These are phyloP conservation scores for Lichenostomus cassidix DNA, from an alignment of 2,113 vertebrate genomes.

Conservation along the genomic window DNA sequence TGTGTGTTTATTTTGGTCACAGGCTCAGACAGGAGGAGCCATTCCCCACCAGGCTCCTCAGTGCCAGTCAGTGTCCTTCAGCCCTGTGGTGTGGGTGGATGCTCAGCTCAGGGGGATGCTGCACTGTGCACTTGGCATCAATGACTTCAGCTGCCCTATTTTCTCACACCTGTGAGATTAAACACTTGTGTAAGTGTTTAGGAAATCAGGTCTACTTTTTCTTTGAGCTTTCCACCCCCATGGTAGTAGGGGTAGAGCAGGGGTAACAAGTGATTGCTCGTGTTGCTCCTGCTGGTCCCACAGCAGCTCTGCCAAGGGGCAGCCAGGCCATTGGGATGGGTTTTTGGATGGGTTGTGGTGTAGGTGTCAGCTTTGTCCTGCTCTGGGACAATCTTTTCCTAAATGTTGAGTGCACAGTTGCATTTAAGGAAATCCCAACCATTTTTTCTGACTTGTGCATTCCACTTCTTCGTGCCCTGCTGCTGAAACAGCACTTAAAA, in stretches of 20 bases:
- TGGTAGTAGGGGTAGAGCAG: neutral
- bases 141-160: neutral
- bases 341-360: neutral
- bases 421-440: neutral
- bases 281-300: neutral
- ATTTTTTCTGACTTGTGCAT: neutral
- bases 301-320: neutral
- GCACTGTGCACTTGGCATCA: neutral
- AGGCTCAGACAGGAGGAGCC: neutral
- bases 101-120: neutral
- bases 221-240: neutral
- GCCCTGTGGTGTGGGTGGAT: neutral
- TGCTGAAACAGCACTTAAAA: constrained; percentile 43
- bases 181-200: neutral
- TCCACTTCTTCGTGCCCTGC: neutral
- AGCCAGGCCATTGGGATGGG: accelerated
- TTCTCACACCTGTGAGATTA: neutral
- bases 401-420: neutral
- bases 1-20: neutral
- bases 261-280: accelerated
- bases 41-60: neutral
- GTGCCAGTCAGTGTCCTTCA: neutral
- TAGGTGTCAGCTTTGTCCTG: neutral
- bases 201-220: neutral
- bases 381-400: neutral